Base-by-base conservation (phyloP, 2,888 invertebrate species). In the Eupithecia centaureata region DNA sequence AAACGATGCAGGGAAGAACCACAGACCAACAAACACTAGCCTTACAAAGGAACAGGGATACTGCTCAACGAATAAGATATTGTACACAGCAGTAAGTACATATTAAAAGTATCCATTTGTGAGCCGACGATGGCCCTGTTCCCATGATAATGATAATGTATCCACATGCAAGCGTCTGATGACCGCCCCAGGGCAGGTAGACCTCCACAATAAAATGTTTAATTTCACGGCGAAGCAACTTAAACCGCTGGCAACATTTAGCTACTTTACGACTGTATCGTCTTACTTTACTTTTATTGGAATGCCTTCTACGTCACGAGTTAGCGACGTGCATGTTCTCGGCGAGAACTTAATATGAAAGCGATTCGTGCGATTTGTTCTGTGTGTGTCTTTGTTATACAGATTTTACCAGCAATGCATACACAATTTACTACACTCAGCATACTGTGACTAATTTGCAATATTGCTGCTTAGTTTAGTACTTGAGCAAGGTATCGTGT, bases 241-340 rank as follows among this genome's bases (percentile, higher is more conserved):
- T 67, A 68, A 66, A 30, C 73, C 71, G 76, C 73, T 79, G 78
- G 74, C 73, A 77, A 77, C 76, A 75, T 78, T 75, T 73, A 75
- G 69, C 74, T 75, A 68, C 70, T 82, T 83, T 81, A 82, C 76
- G 81, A 79, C 73, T 75, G 70, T 74, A 76, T 79, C 76, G 73
- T n/a, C n/a, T n/a, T n/a, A n/a, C 75, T 75, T 77, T 75, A 76
- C 72, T 79, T 80, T 81, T 82, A 80, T 80, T 81, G 75, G 71
- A 74, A 75, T 77, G 68, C 75, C 76, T 76, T 75, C 75, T 72
- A 67, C 71, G 70, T 68, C 32, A 32, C 18, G 18, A 30, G 56
- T 18, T 56, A 63, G 73, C 78, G 75, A 67, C 59, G 64, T 61
- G 67, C 59, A 68, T 65, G 62, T 65, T 68, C 62, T 38, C 47